Conservation (phyloP, 2,113 vertebrate genomes). For the Cacatua alba region DNA sequence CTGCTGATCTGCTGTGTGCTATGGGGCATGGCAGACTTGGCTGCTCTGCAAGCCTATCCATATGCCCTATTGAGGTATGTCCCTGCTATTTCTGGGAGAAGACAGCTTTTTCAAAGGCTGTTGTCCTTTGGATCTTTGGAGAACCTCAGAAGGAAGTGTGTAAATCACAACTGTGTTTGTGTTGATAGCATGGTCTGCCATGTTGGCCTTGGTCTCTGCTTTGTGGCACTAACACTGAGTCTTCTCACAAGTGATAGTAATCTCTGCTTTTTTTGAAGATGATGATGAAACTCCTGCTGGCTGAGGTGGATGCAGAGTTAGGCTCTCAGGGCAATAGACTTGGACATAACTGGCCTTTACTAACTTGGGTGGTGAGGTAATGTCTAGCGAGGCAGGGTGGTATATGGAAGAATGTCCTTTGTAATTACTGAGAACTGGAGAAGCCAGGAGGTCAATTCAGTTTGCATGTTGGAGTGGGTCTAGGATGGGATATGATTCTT, state of each 20-base stretch:
- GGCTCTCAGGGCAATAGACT: not conserved
- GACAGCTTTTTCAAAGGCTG: not conserved
- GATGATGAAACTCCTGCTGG: not conserved
- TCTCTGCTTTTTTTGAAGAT: not conserved
- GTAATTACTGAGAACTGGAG: not conserved
- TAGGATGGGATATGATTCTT: not conserved
- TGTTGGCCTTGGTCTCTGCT: not conserved
- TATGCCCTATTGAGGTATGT: not conserved
- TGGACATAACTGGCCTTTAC: not conserved
- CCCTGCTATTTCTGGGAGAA: not conserved
- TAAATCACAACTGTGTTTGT: not conserved
- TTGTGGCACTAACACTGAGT: not conserved
- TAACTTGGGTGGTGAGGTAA: not conserved
- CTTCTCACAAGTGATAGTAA: not conserved
- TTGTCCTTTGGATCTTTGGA: not conserved
- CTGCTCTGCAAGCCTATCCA: not conserved
- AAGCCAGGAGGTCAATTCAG: not conserved
- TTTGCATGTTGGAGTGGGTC: not conserved
- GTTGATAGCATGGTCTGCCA: not conserved
- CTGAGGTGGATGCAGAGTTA: not conserved
- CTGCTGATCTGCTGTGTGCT: not conserved
- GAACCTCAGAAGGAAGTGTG: not conserved
- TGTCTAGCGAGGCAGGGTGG: not conserved
- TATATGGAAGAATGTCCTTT: not conserved
- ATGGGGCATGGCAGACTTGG: no score